Conservation (phyloP, 1,140 invertebrate species). For the Rhyzopertha dominica region DNA sequence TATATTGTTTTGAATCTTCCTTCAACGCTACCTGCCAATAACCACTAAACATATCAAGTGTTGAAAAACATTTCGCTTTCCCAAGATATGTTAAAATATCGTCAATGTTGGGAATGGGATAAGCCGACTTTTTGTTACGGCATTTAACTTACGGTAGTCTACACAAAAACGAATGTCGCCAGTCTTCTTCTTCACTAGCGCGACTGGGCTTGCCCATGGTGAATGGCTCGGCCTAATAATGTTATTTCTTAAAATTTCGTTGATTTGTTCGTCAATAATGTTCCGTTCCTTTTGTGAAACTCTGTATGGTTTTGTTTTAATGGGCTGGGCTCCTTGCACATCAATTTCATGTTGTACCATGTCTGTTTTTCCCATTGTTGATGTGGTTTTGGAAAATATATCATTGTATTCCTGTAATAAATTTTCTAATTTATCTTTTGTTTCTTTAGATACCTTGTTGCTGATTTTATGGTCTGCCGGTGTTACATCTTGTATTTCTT, state of each 20-base stretch:
- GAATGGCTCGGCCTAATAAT: slow-evolving; percentile 9
- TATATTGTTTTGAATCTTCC: slow-evolving; percentile 39
- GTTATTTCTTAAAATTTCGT: slow-evolving; percentile 21
- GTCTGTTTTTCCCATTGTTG: background rate
- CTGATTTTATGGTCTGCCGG: too few relatives aligned
- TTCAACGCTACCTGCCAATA: slow-evolving; percentile 45
- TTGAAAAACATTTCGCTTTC: slow-evolving; percentile 37
- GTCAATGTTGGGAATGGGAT: slow-evolving; percentile 48
- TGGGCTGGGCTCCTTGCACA: slow-evolving; percentile 4
- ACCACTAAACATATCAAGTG: slow-evolving; percentile 45
- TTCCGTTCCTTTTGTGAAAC: slow-evolving; percentile 25
- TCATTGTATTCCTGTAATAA: too few relatives aligned
- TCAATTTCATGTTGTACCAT: slow-evolving; percentile 1
- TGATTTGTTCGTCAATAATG: slow-evolving; percentile 20
- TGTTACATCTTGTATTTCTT: too few relatives aligned
- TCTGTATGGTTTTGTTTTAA: slow-evolving; percentile 28
- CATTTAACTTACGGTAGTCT: slow-evolving; percentile 40
- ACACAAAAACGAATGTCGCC: slow-evolving; percentile 36
- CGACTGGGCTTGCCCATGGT: slow-evolving; percentile 18
- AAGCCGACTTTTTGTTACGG: slow-evolving; percentile 43
- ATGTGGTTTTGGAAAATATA: too few relatives aligned
- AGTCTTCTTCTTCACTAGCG: slow-evolving; percentile 38
- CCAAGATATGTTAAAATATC: slow-evolving; percentile 43
- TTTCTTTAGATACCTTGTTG: too few relatives aligned
- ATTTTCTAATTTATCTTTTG: too few relatives aligned